Evolutionary conservation across 2,888 invertebrate genomes (phyloP).

Genomic region (Koerneria pararmatus): DNA sequence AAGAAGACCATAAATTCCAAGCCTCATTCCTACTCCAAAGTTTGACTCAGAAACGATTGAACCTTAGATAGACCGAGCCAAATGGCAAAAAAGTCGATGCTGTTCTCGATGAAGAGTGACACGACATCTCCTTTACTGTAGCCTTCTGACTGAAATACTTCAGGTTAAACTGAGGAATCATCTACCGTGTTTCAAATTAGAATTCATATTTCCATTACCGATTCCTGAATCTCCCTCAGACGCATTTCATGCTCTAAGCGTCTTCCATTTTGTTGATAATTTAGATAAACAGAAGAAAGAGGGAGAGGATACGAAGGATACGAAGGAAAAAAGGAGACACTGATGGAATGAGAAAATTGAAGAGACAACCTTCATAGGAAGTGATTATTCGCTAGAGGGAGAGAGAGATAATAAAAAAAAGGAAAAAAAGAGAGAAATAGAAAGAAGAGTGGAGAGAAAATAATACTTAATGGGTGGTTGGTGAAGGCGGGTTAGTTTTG

Average conservation of each 20-base stretch:
- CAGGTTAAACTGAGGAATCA: no score
- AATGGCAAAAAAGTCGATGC: constrained; percentile 82
- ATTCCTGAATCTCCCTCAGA: no score
- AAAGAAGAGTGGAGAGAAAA: background rate
- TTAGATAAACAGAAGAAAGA: background rate
- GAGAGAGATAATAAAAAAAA: constrained; percentile 15
- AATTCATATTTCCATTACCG: no score
- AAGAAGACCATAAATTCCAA: no score
- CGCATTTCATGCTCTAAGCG: no score
- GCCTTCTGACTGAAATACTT: constrained; percentile 40
- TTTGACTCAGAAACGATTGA: no score
- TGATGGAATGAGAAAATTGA: background rate
- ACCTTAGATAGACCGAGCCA: constrained; percentile 88
- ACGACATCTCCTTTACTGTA: constrained; percentile 75
- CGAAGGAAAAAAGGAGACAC: background rate
- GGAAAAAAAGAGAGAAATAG: background rate
- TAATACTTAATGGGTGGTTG: background rate
- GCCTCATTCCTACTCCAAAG: no score
- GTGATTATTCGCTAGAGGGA: no score
- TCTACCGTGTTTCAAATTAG: no score
- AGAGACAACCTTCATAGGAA: no score
- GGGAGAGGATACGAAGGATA: background rate
- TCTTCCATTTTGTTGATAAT: no score
- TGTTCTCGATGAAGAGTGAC: constrained; percentile 83
- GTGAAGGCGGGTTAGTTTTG: background rate